Conservation (phyloP, 2,797 vertebrate species). For the Sebastiscus tertius region DNA sequence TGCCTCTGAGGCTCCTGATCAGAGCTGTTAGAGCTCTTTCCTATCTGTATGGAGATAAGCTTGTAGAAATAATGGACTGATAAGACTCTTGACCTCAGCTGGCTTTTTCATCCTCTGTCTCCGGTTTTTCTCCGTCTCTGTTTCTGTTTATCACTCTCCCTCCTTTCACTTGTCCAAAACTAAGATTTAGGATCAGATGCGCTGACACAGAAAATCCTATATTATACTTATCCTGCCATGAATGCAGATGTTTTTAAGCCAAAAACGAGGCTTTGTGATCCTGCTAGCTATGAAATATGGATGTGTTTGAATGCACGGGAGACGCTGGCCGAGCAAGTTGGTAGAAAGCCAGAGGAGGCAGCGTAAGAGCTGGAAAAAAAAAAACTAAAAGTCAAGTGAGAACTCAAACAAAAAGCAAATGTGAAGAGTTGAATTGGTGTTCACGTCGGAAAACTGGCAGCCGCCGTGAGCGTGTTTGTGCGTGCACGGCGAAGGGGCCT, state of each 20-base stretch:
- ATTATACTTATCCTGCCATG: conserved; percentile 5
- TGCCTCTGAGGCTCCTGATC: background rate
- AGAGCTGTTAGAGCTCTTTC: background rate
- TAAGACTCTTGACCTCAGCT: conserved; percentile 11
- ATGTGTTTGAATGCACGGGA: conserved; percentile 3
- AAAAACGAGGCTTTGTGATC: background rate
- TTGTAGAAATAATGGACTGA: conserved; percentile 4
- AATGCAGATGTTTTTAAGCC: conserved; percentile 33
- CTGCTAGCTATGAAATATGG: conserved; percentile 5
- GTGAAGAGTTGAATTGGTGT: conserved; percentile 45
- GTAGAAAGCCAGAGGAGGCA: conserved; percentile 11
- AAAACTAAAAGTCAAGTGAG: conserved; percentile 48
- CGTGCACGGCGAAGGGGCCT: conserved; percentile 15
- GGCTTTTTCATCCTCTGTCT: conserved; percentile 26
- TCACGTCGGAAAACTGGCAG: conserved; percentile 49
- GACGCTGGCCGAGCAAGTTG: conserved; percentile 1
- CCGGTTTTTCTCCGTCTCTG: background rate
- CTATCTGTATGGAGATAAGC: conserved; percentile 37
- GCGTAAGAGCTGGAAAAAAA: conserved; percentile 7
- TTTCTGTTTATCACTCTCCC: conserved; percentile 5
- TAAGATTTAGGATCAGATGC: conserved; percentile 31
- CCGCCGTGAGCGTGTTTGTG: background rate
- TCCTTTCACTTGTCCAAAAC: conserved; percentile 4
- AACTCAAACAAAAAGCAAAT: conserved; percentile 62
- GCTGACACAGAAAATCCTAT: conserved; percentile 23